A percentile compares a stretch with the other conserved stretches of the same genome.
Conservation (phyloP, 2,113 vertebrate genomes). For the Bothrops jararaca region DNA sequence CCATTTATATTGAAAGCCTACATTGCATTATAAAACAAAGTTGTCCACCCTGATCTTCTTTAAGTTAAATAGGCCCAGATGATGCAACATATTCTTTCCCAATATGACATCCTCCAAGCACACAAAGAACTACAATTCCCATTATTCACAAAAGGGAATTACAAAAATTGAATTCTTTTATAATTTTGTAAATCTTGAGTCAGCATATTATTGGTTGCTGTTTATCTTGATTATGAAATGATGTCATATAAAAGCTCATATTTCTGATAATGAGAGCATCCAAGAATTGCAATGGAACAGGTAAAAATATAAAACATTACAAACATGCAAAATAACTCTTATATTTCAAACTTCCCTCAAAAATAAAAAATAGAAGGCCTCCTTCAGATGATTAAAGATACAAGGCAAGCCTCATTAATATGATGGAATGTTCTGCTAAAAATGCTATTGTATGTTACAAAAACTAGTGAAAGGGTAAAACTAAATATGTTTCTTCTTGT, state of each 20-base stretch:
- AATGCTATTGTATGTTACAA: slow-evolving; percentile 6
- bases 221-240: neutral
- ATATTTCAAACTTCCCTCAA: neutral
- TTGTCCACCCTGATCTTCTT: neutral
- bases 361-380: neutral
- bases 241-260: neutral
- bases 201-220: neutral
- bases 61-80: neutral
- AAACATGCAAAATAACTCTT: neutral
- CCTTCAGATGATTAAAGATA: neutral
- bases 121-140: neutral
- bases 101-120: neutral
- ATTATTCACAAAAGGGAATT: neutral
- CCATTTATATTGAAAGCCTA: neutral
- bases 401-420: neutral
- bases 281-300: neutral
- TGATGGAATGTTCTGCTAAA: neutral
- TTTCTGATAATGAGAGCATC: neutral
- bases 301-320: neutral
- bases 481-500: slow-evolving; percentile 34
- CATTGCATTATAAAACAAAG: neutral
- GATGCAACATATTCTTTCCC: neutral
- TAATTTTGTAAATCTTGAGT: neutral
- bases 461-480: neutral
- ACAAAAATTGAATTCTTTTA: neutral